Base-by-base conservation (phyloP, 1,140 invertebrate genomes). In the Drosophila pruinosa region DNA sequence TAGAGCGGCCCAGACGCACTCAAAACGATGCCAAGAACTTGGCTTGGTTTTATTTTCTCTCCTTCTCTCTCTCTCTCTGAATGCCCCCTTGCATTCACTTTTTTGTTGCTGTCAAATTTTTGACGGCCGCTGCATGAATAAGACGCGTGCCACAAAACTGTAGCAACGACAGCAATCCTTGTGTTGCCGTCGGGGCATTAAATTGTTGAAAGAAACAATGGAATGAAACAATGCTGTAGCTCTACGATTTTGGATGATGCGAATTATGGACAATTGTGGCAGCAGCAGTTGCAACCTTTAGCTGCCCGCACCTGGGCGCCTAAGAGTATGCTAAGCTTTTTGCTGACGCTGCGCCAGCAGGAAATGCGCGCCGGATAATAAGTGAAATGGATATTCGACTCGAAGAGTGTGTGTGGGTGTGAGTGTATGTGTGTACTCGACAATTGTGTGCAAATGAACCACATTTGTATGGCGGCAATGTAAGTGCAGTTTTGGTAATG, bases 61-160 rank as follows among this genome's bases (percentile, higher is more conserved):
- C 3, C n/a, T 24, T 7, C 24, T 31, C 22, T 50, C 47, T 8
- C 26, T 31, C 24, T 28, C 10, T 39, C 45, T 53, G 26, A n/a
- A n/a, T 31, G 14, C 43, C 8, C 28, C 5, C 22, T 10, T 43
- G 6, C n/a, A 10, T 45, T 10, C 15, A 10, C 5, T 8, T 71
- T 78, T 63, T 70, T 71, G 58, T 39, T 56, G 85, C 75, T 89
- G 88, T 90, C 88, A 90, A 90, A 90, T 75, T 89, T 39, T 50
- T 90, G 88, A 90, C 78, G 88, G 78, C 78, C 78, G 70, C 70
- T 78, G 76, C 64, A 75, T 63, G 83, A 76, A 68, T 34, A 82
- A 78, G 82, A 88, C 82, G 82, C 82, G 82, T 88, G 82, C 82
- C 83, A 86, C 61, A 36, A 38, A 48, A 68, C 15, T 4, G 53